These are phyloP conservation scores for Strongylocentrotus purpuratus DNA, from an alignment of 35 echinoderm and acorn worm genomes.

Conservation along the genomic window DNA sequence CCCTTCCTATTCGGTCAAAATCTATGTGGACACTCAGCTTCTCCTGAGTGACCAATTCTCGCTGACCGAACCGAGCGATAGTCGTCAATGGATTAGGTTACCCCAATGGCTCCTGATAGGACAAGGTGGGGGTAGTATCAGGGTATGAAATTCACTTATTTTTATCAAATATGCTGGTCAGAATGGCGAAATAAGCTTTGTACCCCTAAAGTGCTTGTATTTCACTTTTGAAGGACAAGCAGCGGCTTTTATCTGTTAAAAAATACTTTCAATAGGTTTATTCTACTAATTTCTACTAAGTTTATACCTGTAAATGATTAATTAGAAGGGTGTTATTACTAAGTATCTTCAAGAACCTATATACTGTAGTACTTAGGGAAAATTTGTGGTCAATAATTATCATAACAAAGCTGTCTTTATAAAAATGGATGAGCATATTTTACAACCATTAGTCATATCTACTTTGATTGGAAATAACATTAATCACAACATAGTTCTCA, in stretches of 20 bases:
- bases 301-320: background rate
- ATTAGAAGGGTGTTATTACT: background rate
- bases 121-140: background rate
- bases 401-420: no score
- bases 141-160: background rate
- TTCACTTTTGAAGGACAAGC: background rate
- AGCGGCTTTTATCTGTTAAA: background rate
- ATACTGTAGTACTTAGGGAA: no score
- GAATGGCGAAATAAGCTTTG: background rate
- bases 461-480: no score
- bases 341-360: background rate
- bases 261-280: no score
- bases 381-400: no score
- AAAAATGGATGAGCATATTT: no score
- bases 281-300: no score
- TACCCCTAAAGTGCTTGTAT: background rate
- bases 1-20: background rate
- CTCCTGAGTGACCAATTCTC: background rate
- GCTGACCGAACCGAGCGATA: constrained; percentile 6
- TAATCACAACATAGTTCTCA: no score
- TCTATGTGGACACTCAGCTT: background rate
- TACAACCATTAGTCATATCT: no score
- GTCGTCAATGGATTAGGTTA: background rate
- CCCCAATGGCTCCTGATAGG: background rate
- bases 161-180: background rate